Evolutionary conservation across 2,888 invertebrate species (phyloP).

Genomic region (Athripsodes cinereus): DNA sequence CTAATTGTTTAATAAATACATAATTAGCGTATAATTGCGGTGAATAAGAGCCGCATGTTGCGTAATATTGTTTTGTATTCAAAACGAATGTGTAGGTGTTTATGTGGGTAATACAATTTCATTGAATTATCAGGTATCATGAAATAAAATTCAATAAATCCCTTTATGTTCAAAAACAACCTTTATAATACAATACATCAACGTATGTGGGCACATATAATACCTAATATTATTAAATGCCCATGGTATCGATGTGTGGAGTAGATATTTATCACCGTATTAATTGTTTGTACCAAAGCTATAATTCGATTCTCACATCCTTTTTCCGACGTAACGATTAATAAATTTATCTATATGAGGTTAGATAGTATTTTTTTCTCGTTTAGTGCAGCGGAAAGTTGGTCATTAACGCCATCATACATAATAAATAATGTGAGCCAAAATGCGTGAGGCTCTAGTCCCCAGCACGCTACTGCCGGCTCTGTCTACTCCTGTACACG

Average conservation of each 20-base stretch:
- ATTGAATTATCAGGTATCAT: no score
- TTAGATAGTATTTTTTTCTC: slow-evolving; percentile 6
- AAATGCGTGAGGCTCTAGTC: background rate
- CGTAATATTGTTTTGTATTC: no score
- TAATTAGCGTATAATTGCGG: no score
- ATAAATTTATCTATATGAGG: slow-evolving; percentile 2
- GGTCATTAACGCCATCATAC: slow-evolving; percentile 7
- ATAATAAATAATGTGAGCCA: slow-evolving; percentile 7
- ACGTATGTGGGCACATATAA: background rate
- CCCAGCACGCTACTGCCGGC: slow-evolving; percentile 1
- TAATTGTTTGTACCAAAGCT: slow-evolving; percentile 1
- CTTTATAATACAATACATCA: background rate
- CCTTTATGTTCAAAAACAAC: background rate
- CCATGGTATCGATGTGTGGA: background rate
- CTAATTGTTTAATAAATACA: no score
- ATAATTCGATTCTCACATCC: slow-evolving; percentile 2
- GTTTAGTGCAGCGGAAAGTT: slow-evolving; percentile 7
- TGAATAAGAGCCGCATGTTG: no score
- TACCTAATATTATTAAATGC: background rate
- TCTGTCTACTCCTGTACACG: background rate
- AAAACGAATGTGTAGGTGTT: no score
- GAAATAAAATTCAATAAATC: background rate
- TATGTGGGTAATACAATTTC: no score
- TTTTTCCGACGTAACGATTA: slow-evolving; percentile 2
- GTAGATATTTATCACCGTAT: background rate